phyloP scores from a whole-genome alignment of 2,113 vertebrate genomes.

The Hyla sarda region DNA sequence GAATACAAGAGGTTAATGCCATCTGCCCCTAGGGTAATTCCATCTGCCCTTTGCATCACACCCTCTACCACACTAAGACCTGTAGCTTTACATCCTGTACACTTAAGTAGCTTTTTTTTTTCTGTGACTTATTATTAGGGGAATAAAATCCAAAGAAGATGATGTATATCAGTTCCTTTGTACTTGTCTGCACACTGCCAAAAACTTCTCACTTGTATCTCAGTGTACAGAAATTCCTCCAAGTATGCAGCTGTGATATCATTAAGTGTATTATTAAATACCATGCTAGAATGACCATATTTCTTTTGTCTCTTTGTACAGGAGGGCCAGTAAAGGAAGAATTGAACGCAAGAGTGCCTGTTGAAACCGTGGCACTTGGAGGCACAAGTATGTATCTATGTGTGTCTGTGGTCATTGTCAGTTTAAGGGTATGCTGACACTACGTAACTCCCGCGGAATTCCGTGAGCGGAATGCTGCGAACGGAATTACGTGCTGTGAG shows the following conservation, averaged over 20 bases:
- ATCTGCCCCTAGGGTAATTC: no score
- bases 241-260: neutral
- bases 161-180: neutral
- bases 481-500: no score
- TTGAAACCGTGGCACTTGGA: constrained; percentile 79
- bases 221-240: no score
- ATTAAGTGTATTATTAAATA: neutral
- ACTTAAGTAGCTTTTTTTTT: no score
- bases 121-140: no score
- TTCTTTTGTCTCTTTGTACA: constrained; percentile 70
- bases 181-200: neutral
- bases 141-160: neutral
- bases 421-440: no score
- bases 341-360: constrained; percentile 69
- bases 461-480: no score
- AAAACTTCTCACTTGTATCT: neutral
- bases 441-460: no score
- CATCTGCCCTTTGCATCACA: no score
- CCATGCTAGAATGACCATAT: neutral
- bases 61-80: no score
- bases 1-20: no score
- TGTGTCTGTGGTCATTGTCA: neutral
- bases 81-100: no score
- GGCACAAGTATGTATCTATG: constrained; percentile 82
- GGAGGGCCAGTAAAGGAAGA: constrained; percentile 81